phyloP scores from a whole-genome alignment of 2,797 vertebrate species.

The Arremon aurantiirostris region DNA sequence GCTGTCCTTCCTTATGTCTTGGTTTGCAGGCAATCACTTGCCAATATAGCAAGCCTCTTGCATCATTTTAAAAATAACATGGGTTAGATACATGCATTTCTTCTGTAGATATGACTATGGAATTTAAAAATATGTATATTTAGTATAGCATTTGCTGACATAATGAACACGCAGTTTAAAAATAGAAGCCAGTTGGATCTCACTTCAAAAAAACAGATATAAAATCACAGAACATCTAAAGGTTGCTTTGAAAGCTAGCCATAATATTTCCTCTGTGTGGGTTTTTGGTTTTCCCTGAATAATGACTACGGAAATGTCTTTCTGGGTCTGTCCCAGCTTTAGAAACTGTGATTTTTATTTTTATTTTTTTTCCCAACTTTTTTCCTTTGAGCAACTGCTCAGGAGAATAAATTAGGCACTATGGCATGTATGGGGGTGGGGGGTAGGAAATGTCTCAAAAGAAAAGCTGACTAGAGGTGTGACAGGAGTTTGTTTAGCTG shows the following conservation, averaged over 20 bases:
- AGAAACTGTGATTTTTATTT: slow-evolving; percentile 5
- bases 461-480: slow-evolving; percentile 53
- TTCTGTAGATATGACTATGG: neutral
- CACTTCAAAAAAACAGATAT: neutral
- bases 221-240: neutral
- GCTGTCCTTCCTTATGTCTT: neutral
- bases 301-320: neutral
- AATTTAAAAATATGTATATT: neutral
- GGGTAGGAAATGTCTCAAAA: neutral
- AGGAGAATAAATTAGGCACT: slow-evolving; percentile 53
- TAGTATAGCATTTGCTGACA: neutral
- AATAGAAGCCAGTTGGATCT: slow-evolving; percentile 15
- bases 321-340: slow-evolving; percentile 28
- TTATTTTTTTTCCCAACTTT: neutral
- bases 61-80: neutral
- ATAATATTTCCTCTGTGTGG: neutral
- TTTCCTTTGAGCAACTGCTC: slow-evolving; percentile 53
- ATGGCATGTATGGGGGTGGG: neutral
- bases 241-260: neutral
- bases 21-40: neutral
- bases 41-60: neutral
- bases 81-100: neutral
- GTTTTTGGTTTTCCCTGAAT: neutral
- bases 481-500: slow-evolving; percentile 53
- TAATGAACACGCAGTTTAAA: neutral